Conservation (phyloP, 2,797 vertebrate species). For the Serranus cabrilla region DNA sequence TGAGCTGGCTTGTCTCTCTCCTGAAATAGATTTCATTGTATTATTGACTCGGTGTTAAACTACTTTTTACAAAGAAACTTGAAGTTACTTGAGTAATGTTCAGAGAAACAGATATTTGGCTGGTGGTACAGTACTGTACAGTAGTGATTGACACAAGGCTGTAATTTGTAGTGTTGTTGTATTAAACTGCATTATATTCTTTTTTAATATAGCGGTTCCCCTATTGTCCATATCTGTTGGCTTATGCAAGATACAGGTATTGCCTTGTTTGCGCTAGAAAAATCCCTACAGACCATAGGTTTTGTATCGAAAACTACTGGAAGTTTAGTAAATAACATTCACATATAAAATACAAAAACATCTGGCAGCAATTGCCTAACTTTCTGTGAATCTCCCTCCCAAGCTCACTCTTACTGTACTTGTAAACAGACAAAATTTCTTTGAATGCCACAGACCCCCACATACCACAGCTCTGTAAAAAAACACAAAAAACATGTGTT, state of each 20-base stretch:
- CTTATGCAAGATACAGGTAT: neutral
- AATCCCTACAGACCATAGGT: conserved; percentile 2
- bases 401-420: conserved; percentile 7
- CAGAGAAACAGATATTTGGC: neutral
- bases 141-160: neutral
- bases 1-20: no score
- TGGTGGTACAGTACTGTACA: neutral
- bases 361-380: conserved; percentile 23
- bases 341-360: conserved; percentile 26
- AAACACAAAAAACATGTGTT: neutral
- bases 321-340: conserved; percentile 41
- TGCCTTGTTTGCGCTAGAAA: neutral
- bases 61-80: no score
- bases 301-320: conserved; percentile 1
- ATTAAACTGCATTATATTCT: neutral
- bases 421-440: conserved; percentile 30
- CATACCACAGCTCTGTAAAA: conserved; percentile 35
- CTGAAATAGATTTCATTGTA: no score
- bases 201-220: neutral
- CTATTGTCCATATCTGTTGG: no score
- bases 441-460: conserved; percentile 29
- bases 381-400: conserved; percentile 16
- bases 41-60: no score
- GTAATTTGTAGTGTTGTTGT: neutral
- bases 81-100: no score